A percentile compares a stretch with the other conserved stretches of the same genome.
Conservation (phyloP, 2,888 invertebrate species). For the Pharmacophagus antenor region DNA sequence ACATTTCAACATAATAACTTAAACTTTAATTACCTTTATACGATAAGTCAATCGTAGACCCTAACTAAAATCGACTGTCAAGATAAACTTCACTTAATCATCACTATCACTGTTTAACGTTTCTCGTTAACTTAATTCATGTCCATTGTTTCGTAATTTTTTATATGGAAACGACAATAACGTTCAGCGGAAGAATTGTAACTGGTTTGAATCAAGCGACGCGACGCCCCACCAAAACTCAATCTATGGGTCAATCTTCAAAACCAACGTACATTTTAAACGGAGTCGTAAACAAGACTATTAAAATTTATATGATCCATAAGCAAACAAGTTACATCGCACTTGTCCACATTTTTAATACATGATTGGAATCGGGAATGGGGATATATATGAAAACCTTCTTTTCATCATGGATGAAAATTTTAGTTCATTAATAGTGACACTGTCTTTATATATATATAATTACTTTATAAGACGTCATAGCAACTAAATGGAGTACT, state of each 20-base stretch:
- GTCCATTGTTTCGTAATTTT: constrained; percentile 39
- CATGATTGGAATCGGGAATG: background rate
- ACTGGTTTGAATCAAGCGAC: constrained; percentile 54
- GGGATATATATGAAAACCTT: too few species aligned
- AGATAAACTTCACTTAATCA: constrained; percentile 63
- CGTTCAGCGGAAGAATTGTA: constrained; percentile 47
- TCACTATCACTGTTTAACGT: constrained; percentile 52
- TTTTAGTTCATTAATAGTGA: constrained; percentile 8
- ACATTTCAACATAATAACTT: background rate
- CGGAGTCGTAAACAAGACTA: constrained; percentile 3
- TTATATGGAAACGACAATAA: constrained; percentile 41
- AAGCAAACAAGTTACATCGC: background rate
- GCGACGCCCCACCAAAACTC: constrained; percentile 53
- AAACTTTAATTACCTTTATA: constrained; percentile 3
- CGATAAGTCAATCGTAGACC: background rate
- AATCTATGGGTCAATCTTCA: constrained; percentile 46
- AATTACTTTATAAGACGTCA: too few species aligned
- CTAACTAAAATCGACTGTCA: constrained; percentile 8
- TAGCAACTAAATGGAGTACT: too few species aligned
- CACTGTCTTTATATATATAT: too few species aligned
- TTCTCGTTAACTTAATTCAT: constrained; percentile 48
- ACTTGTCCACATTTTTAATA: background rate
- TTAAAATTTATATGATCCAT: constrained; percentile 10
- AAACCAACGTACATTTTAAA: constrained; percentile 40
- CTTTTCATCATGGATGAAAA: constrained; percentile 8